phyloP scores from a whole-genome alignment of 2,888 invertebrate genomes.

The Tipula vernalis region DNA sequence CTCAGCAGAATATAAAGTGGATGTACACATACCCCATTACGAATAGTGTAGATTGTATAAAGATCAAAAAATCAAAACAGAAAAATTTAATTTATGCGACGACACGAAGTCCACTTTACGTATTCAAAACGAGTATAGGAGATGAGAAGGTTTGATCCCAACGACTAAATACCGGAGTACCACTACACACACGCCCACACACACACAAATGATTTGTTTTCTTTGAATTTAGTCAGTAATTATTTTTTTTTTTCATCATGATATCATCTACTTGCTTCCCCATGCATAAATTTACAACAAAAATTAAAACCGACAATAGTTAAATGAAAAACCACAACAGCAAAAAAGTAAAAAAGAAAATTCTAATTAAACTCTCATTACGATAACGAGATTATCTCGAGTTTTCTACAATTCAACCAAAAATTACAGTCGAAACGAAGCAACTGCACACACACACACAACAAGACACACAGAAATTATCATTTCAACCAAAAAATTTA shows the following conservation, averaged over 20 bases:
- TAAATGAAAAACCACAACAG: background rate
- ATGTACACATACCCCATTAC: background rate
- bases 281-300: background rate
- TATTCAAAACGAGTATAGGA: background rate
- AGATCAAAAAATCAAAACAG: background rate
- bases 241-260: background rate
- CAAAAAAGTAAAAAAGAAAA: background rate
- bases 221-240: background rate
- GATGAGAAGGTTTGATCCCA: background rate
- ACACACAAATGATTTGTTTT: background rate
- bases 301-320: background rate
- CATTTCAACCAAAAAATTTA: background rate
- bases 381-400: constrained; percentile 6
- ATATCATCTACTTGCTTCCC: background rate
- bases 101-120: constrained; percentile 6
- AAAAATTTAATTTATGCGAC: background rate
- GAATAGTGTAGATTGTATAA: background rate
- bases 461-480: background rate
- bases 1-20: background rate
- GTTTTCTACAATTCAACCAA: background rate
- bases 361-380: constrained; percentile 10
- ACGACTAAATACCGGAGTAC: background rate
- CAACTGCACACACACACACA: background rate
- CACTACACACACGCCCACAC: background rate
- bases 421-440: background rate